Evolutionary conservation across 1,140 invertebrate species (phyloP), one percentile per base, ranked within the genome.

Genomic region (Heterodera schachtii): DNA sequence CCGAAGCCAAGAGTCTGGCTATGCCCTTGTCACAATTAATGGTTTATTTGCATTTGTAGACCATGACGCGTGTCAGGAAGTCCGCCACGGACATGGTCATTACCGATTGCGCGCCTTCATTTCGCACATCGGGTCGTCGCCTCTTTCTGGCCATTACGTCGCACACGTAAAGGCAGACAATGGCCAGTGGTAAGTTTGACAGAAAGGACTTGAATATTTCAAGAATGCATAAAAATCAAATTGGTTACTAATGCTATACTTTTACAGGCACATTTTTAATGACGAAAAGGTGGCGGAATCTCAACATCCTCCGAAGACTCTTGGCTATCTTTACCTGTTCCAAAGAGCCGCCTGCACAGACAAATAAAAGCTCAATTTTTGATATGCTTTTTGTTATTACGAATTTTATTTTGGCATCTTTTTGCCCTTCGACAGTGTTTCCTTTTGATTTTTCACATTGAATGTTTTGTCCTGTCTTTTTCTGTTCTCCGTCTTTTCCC

Each of bases 231-330:
- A n/a, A n/a, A n/a, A n/a, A n/a, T n/a, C n/a, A n/a, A n/a, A n/a
- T n/a, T n/a, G n/a, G n/a, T n/a, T n/a, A n/a, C n/a, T n/a, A n/a
- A 16, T 69, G n/a, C 5, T 21, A 69, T 41, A 5, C 66, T 41
- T 21, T 41, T 4, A 69, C n/a, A 71, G 41, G 93, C 93, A 96
- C 64, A 97, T 99, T 89, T 99, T 94, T 91, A 99, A 99, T 90
- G 97, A 99, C 90, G 96, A 96, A 90, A 98, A 98, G 92, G 97
- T 99, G 57, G 96, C 96, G 79, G 92, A 95, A 73, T 98, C 96
- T 44, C 95, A 97, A 92, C 94, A 97, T 90, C 95, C 96, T 67
- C 96, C 96, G 76, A 96, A 95, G 91, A 95, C 98, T 90, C 92
- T 98, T 73, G 97, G 95, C 76, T 99, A 99, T 90, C 91, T 99